Percentiles rank a stretch among this genome's conserved stretches.
These are phyloP conservation scores for Malurus leucopterus DNA, from an alignment of 2,797 vertebrate species.

Conservation along the genomic window DNA sequence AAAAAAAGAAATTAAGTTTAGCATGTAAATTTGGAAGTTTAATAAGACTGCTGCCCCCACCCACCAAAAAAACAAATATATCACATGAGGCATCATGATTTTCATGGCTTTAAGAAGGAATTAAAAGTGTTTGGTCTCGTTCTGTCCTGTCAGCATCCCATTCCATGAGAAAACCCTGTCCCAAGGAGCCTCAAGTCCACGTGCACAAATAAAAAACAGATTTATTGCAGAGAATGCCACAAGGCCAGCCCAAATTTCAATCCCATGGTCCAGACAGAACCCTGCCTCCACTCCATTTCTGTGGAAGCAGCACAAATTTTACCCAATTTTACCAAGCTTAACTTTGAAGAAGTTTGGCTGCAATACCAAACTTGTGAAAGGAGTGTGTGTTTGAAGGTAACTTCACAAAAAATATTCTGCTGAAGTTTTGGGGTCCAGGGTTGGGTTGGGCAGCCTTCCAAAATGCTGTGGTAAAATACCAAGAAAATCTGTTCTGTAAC, in stretches of 20 bases:
- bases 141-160: not conserved
- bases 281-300: not conserved
- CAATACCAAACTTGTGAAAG: not conserved
- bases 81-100: not conserved
- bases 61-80: not conserved
- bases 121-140: fast-evolving
- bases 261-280: not conserved
- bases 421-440: not conserved
- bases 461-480: not conserved
- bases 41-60: fast-evolving
- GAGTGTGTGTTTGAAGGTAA: not conserved
- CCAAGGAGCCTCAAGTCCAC: not conserved
- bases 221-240: not conserved
- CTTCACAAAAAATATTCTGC: not conserved
- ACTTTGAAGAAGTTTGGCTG: not conserved
- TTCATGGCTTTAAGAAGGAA: not conserved
- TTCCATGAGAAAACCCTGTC: not conserved
- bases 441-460: not conserved
- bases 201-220: not conserved
- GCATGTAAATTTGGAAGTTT: not conserved
- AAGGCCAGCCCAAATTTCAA: not conserved
- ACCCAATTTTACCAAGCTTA: not conserved
- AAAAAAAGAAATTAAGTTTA: not conserved
- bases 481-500: not conserved
- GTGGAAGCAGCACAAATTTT: not conserved